Conservation (phyloP, 2,113 vertebrate genomes). For the Nesogale talazaci region DNA sequence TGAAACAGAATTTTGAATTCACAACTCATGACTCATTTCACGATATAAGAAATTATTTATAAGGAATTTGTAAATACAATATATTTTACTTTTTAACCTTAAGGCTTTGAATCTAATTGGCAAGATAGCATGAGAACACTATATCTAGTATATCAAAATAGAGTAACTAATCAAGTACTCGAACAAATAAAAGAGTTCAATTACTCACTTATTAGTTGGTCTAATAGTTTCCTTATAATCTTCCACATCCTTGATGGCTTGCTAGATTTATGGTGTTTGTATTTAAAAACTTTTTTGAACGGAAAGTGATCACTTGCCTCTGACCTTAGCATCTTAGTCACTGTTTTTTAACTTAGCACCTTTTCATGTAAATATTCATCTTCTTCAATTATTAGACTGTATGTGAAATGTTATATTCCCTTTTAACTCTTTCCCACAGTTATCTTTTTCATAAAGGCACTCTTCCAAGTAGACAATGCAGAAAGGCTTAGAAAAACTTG, state of each 20-base stretch:
- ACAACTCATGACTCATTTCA: neutral
- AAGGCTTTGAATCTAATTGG: neutral
- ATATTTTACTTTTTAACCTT: neutral
- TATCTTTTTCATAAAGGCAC: neutral
- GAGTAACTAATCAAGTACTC: neutral
- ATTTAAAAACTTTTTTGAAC: neutral
- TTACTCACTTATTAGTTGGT: neutral
- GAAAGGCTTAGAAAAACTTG: neutral
- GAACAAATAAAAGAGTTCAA: neutral
- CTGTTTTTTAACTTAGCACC: neutral
- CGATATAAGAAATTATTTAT: neutral
- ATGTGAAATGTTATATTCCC: neutral
- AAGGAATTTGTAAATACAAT: no score
- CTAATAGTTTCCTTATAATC: neutral
- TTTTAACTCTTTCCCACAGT: neutral
- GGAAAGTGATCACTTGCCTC: conserved; percentile 32
- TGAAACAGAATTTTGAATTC: neutral
- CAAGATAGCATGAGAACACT: neutral
- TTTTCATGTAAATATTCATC: neutral
- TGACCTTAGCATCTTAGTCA: neutral
- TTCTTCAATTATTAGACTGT: neutral
- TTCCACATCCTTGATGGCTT: neutral
- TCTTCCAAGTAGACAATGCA: neutral
- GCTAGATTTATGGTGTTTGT: neutral
- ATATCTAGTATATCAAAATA: neutral